phyloP scores from a whole-genome alignment of 2,888 invertebrate species.

The Macaria liturata region DNA sequence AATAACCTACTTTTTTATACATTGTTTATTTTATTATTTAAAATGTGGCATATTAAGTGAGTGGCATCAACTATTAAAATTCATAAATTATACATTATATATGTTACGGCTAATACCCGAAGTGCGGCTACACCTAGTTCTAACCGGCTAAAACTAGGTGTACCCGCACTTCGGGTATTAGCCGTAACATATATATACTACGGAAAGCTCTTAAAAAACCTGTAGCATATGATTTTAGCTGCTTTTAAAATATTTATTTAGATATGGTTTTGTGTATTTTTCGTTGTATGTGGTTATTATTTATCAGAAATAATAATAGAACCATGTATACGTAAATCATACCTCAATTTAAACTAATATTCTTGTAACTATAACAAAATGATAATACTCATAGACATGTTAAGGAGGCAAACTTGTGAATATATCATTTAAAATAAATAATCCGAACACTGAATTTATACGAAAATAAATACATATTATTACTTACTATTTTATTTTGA shows the following conservation, averaged over 20 bases:
- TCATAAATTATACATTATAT: too few species aligned
- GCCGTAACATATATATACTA: too few species aligned
- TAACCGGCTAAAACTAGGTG: too few species aligned
- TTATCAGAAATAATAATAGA: conserved; percentile 42
- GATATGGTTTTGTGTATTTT: neutral
- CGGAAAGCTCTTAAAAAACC: too few species aligned
- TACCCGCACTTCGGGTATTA: too few species aligned
- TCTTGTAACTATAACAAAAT: conserved; percentile 33
- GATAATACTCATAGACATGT: conserved; percentile 31
- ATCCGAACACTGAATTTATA: neutral
- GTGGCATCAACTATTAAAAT: too few species aligned
- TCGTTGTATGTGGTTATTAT: conserved; percentile 24
- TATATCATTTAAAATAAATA: neutral
- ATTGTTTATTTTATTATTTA: conserved; percentile 8
- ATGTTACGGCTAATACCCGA: too few species aligned
- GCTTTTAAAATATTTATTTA: too few species aligned
- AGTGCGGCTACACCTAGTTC: too few species aligned
- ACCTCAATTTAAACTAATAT: conserved; percentile 79
- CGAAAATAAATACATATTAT: neutral
- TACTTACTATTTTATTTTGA: neutral
- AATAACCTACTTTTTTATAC: conserved; percentile 19
- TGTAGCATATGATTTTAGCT: too few species aligned
- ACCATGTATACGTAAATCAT: conserved; percentile 86
- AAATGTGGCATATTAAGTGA: too few species aligned
- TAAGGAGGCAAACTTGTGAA: conserved; percentile 26